Evolutionary conservation across 1,140 invertebrate genomes (phyloP).

Genomic region (Diorhabda carinulata): DNA sequence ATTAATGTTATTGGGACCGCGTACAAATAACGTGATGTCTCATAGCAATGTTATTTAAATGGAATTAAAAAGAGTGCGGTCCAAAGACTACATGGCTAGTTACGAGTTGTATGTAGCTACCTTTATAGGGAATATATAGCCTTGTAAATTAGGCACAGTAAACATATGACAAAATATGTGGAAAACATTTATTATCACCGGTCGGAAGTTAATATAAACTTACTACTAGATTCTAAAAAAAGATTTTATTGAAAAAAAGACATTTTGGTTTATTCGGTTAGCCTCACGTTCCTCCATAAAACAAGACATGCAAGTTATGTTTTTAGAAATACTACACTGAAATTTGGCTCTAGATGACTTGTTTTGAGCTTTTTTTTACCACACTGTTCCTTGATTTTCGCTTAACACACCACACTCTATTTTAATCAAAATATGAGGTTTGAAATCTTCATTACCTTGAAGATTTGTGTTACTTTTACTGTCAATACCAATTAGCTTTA

Average conservation of each 20-base stretch:
- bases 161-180: too few species aligned
- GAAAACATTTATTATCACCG: too few species aligned
- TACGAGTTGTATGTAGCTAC: too few species aligned
- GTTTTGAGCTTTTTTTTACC: not conserved
- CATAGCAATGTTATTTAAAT: too few species aligned
- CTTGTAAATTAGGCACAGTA: too few species aligned
- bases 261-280: not conserved
- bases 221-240: not conserved
- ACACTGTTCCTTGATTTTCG: not conserved
- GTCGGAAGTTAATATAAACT: too few species aligned
- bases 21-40: too few species aligned
- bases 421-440: not conserved
- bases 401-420: not conserved
- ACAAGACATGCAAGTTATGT: not conserved
- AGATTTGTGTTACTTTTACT: slow-evolving; percentile 3
- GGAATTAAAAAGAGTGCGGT: too few species aligned
- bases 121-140: too few species aligned
- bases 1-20: too few species aligned
- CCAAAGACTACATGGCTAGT: too few species aligned
- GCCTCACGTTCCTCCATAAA: not conserved
- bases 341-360: slow-evolving; percentile 1
- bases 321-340: not conserved
- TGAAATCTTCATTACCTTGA: not conserved
- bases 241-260: slow-evolving; percentile 5
- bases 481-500: not conserved